phyloP scores from a whole-genome alignment of 2,797 vertebrate genomes.

The Pampus argenteus region DNA sequence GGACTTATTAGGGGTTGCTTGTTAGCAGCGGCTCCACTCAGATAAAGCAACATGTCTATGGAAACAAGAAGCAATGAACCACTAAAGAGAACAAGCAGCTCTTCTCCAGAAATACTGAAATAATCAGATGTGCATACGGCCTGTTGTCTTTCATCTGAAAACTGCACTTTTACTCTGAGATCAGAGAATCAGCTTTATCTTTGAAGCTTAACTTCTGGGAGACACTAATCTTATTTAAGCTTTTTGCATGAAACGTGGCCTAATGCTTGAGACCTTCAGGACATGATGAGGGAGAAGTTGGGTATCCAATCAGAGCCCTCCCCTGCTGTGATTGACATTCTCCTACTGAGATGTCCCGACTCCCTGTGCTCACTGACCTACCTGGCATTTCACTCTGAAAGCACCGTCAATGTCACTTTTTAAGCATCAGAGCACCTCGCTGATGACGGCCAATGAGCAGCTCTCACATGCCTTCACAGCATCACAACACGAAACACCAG shows the following conservation, averaged over 20 bases:
- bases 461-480: not conserved
- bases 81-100: conserved; percentile 7
- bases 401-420: conserved; percentile 38
- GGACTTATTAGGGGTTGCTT: conserved; percentile 24
- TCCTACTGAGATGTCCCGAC: conserved; percentile 61
- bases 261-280: conserved; percentile 31
- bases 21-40: conserved; percentile 18
- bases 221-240: conserved; percentile 25
- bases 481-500: not conserved
- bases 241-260: conserved; percentile 36
- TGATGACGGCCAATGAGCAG: too few relatives aligned
- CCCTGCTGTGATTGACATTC: conserved; percentile 68
- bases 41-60: not conserved
- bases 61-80: conserved; percentile 13
- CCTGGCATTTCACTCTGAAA: conserved; percentile 61
- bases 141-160: conserved; percentile 33
- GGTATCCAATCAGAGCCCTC: conserved; percentile 55
- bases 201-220: conserved; percentile 19
- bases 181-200: not conserved
- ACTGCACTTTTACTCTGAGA: not conserved
- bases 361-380: conserved; percentile 59
- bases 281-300: conserved; percentile 40
- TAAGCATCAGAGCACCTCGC: conserved; percentile 26
- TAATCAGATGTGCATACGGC: not conserved
- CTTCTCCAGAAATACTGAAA: conserved; percentile 15